Conservation (phyloP, 2,888 invertebrate species). For the Pseudolycoriella hygida region DNA sequence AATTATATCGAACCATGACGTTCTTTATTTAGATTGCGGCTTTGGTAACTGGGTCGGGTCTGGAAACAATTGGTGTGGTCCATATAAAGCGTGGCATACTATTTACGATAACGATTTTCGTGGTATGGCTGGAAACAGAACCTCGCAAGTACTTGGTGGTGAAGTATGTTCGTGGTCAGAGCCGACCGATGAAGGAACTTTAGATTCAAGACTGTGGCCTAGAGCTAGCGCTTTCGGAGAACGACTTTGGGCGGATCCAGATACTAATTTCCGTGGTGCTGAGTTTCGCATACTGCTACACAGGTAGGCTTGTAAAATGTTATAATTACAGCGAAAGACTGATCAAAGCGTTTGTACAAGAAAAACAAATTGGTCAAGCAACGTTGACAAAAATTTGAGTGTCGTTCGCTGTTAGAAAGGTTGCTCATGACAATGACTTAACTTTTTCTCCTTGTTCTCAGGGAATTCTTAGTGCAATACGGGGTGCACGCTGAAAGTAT, state of each 20-base stretch:
- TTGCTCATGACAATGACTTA: no score
- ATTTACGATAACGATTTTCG: constrained; percentile 35
- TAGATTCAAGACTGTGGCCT: constrained; percentile 67
- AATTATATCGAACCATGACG: constrained; percentile 65
- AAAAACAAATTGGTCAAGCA: no score
- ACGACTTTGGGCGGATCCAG: constrained; percentile 64
- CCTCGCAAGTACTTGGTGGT: constrained; percentile 32
- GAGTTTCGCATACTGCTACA: constrained; percentile 47
- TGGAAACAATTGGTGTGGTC: constrained; percentile 70
- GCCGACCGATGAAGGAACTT: constrained; percentile 48
- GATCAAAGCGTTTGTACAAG: no score
- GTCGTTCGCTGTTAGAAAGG: no score
- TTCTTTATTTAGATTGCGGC: constrained; percentile 62
- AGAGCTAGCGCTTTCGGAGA: constrained; percentile 71
- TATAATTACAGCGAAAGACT: no score
- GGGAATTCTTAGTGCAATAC: constrained; percentile 50
- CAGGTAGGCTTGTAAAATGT: neutral
- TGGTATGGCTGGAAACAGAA: no score
- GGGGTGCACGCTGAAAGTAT: constrained; percentile 54
- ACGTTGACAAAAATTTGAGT: no score
- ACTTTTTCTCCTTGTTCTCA: constrained; percentile 17
- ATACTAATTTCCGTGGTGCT: constrained; percentile 44
- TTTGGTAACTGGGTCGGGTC: constrained; percentile 55
- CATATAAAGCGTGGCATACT: constrained; percentile 60
- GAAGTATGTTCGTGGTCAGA: constrained; percentile 80